These are phyloP conservation scores for Ochotona princeps DNA, from an alignment of 2,113 vertebrate species.

Conservation along the genomic window DNA sequence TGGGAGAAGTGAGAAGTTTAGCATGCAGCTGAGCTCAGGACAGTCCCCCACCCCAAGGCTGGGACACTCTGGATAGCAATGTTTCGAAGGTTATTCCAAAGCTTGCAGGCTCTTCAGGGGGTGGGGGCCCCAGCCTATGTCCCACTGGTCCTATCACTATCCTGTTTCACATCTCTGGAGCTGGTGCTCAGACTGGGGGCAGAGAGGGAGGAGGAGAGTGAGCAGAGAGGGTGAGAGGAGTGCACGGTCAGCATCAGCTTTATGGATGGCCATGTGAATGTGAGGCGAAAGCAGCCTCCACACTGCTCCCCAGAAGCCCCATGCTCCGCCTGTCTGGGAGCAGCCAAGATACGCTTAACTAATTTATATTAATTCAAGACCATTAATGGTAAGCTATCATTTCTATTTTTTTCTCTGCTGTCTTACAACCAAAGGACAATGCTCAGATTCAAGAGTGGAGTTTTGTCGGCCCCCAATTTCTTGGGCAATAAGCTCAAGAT, in stretches of 20 bases:
- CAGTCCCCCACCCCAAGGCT: background rate
- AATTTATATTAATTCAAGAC: conserved; percentile 91
- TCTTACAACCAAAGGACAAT: conserved; percentile 77
- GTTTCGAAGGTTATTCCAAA: conserved; percentile 79
- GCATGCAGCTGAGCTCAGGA: background rate
- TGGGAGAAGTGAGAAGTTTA: background rate
- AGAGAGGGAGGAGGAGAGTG: background rate
- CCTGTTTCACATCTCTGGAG: conserved; percentile 53
- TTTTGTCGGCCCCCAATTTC: background rate
- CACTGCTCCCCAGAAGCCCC: conserved; percentile 81
- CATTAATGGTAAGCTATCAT: conserved; percentile 89
- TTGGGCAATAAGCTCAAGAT: background rate
- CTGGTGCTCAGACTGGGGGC: conserved; percentile 20
- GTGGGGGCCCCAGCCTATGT: conserved; percentile 33
- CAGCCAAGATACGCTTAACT: conserved; percentile 71
- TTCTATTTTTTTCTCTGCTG: conserved; percentile 60
- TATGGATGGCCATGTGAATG: conserved; percentile 82
- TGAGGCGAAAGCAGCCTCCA: conserved; percentile 81
- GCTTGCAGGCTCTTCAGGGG: conserved; percentile 60
- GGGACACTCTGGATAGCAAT: conserved; percentile 48
- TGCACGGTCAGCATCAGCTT: conserved; percentile 83
- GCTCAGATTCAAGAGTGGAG: conserved; percentile 24
- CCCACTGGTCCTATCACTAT: conserved; percentile 60
- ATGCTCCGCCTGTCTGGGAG: conserved; percentile 83
- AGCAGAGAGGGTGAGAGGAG: conserved; percentile 59